These are phyloP conservation scores for Zapus hudsonius DNA, from an alignment of 2,113 vertebrate genomes.

Conservation along the genomic window DNA sequence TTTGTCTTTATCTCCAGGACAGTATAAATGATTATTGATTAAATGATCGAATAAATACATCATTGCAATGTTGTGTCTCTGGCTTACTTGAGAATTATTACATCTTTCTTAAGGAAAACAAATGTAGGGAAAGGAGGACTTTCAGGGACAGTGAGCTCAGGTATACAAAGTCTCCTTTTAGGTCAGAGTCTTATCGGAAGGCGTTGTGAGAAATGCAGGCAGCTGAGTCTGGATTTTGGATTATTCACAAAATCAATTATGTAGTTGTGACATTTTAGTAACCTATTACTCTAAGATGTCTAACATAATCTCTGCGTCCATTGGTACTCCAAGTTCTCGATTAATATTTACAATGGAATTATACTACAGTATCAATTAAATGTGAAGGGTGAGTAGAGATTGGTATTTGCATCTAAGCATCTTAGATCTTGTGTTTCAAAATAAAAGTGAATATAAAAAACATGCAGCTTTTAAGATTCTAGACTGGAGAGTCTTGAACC, in stretches of 20 bases:
- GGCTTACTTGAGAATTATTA: background rate
- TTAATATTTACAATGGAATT: conserved; percentile 20
- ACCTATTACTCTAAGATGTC: conserved; percentile 8
- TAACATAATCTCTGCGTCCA: background rate
- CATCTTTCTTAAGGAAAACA: background rate
- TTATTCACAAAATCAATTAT: conserved; percentile 11
- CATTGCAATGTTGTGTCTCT: conserved; percentile 47
- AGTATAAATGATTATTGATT: conserved; percentile 10
- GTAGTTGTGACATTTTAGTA: conserved; percentile 13
- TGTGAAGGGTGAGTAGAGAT: background rate
- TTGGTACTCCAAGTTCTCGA: background rate
- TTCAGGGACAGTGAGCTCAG: background rate
- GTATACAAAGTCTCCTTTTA: background rate
- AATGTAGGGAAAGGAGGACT: background rate
- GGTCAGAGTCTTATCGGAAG: background rate
- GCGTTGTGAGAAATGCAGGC: background rate
- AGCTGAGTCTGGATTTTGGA: background rate
- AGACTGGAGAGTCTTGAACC: background rate
- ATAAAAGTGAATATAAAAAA: conserved; percentile 16
- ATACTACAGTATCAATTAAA: conserved; percentile 1
- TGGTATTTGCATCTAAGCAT: conserved; percentile 12
- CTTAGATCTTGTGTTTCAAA: conserved; percentile 25
- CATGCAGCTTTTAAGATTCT: background rate
- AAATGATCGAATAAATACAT: conserved; percentile 3
- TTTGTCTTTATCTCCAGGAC: background rate